Percentiles rank a stretch among this genome's conserved stretches.
Conservation (phyloP, 2,888 invertebrate genomes). For the Muscina levida region DNA sequence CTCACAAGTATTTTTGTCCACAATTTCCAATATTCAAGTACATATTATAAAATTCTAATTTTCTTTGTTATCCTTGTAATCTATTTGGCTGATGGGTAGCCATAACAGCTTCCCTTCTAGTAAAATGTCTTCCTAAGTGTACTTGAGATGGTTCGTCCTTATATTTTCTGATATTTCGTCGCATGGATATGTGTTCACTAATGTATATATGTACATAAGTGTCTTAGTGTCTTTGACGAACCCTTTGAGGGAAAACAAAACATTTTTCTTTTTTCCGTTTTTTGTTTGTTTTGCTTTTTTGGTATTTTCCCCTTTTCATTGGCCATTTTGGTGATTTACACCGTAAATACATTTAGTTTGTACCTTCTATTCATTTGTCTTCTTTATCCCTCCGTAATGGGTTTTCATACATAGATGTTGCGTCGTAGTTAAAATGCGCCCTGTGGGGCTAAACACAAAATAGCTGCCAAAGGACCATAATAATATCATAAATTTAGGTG, state of each 20-base stretch:
- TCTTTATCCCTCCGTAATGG: constrained; percentile 20
- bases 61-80: too few relatives aligned
- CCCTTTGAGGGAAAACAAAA: not conserved
- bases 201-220: not conserved
- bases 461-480: constrained; percentile 40
- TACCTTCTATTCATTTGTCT: constrained; percentile 45
- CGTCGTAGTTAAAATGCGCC: constrained; percentile 25
- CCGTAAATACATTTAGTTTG: constrained; percentile 24
- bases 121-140: too few relatives aligned
- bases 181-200: too few relatives aligned
- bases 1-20: too few relatives aligned
- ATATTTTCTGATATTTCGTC: too few relatives aligned
- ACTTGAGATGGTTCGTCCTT: too few relatives aligned
- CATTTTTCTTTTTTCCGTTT: not conserved
- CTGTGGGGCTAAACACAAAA: constrained; percentile 32
- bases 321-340: constrained; percentile 8
- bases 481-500: constrained; percentile 55
- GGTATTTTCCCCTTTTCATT: too few relatives aligned
- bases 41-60: too few relatives aligned
- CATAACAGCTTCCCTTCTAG: too few relatives aligned
- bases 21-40: too few relatives aligned
- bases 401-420: constrained; percentile 12
- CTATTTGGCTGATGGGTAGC: too few relatives aligned
- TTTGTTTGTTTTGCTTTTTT: constrained; percentile 8
- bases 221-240: not conserved